phyloP scores from a whole-genome alignment of 2,113 vertebrate genomes.

The Regulus satrapa region DNA sequence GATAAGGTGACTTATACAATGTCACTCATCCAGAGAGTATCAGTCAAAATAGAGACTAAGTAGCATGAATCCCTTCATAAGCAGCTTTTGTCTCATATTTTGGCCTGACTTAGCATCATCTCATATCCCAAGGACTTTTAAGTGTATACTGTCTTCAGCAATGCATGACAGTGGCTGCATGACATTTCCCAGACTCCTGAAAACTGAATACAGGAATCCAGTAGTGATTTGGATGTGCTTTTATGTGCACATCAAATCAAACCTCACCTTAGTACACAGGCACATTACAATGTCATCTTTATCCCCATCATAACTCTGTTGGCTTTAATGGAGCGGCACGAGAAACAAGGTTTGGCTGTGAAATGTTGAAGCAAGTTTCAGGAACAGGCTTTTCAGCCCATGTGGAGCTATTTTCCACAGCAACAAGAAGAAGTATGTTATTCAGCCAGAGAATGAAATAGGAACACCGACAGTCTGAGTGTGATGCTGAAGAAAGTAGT shows the following conservation, averaged over 20 bases:
- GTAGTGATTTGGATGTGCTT: neutral
- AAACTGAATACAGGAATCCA: slow-evolving; percentile 2
- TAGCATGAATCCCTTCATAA: neutral
- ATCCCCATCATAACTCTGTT: neutral
- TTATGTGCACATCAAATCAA: neutral
- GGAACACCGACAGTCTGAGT: neutral
- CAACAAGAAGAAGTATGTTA: neutral
- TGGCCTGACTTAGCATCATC: neutral
- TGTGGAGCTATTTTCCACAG: neutral
- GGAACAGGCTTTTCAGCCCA: neutral
- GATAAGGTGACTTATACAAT: neutral
- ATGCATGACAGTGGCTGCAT: neutral
- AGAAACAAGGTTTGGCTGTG: neutral
- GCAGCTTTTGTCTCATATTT: neutral
- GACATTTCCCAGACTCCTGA: neutral
- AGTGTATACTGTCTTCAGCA: neutral
- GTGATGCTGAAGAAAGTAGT: neutral
- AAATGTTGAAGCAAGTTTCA: neutral
- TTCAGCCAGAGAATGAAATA: neutral
- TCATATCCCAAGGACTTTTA: neutral
- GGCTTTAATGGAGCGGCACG: neutral
- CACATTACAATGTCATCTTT: neutral
- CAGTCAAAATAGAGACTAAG: neutral
- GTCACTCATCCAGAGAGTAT: neutral
- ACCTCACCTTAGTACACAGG: neutral